Evolutionary conservation across 2,797 vertebrate species (phyloP), one percentile per base, ranked within the genome.

Genomic region (Balearica regulorum): DNA sequence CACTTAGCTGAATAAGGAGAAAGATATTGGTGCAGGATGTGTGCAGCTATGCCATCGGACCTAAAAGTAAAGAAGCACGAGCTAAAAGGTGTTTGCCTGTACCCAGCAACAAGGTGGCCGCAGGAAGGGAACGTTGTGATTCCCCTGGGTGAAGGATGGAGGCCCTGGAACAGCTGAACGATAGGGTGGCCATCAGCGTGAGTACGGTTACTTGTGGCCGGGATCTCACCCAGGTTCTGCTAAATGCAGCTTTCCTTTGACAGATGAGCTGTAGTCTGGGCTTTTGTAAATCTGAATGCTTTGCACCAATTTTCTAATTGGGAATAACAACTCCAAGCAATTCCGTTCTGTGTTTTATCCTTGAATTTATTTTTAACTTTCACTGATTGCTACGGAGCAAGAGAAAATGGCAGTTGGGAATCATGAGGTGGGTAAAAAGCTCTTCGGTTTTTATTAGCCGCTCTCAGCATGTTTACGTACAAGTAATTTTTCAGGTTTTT

Each of bases 11-110:
- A 83, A 39, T 31, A 26, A 73, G 17, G 28, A 48, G 37, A 17
- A 78, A 58, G 31, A 29, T 64, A 16, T 1, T 4, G 9, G n/a
- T 55, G n/a, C n/a, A n/a, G 43, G 5, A 1, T 5, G 3, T 8
- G 4, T 6, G 9, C 15, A 72, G 26, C 65, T 60, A 1, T 20
- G 18, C 13, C 4, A 2, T 35, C 33, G 22, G 19, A 37, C 39
- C 48, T 25, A 25, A 20, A 64, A 49, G 17, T 24, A 46, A 64
- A 62, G 60, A 20, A 15, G 10, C n/a, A n/a, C 6, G 8, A 48
- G 31, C 49, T 68, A n/a, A 49, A 53, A 26, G 44, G 44, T 24
- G 3, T 68, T 70, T 62, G 37, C 11, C n/a, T 21, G 35, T 33
- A 21, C 21, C 44, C 3, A 11, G 20, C 51, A 29, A 25, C 24